Conservation (phyloP, 2,888 invertebrate species). For the Neoaliturus tenellus region DNA sequence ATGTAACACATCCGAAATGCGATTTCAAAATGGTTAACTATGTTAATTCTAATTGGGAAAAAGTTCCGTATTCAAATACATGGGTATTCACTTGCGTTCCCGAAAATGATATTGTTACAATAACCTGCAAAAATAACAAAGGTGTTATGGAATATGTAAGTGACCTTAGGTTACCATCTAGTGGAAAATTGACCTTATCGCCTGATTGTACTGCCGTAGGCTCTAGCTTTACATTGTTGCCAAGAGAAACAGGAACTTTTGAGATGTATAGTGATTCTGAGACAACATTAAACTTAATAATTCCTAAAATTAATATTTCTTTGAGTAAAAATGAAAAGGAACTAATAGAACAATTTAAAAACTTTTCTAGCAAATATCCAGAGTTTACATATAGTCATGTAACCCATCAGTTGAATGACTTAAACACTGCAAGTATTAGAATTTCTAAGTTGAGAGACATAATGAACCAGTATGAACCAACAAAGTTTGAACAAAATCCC, state of each 20-base stretch:
- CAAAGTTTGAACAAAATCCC: neutral
- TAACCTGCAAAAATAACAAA: constrained; percentile 27
- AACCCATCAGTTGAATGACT: neutral
- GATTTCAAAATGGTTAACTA: neutral
- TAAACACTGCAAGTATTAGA: constrained; percentile 14
- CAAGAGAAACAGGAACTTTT: neutral
- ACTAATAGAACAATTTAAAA: neutral
- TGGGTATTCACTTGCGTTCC: neutral
- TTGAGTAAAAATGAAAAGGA: neutral
- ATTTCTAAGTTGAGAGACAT: neutral
- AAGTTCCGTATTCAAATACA: neutral
- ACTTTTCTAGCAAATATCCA: neutral
- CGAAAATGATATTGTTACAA: neutral
- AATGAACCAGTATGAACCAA: neutral
- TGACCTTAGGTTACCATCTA: neutral
- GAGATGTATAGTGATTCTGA: neutral
- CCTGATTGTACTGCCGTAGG: constrained; percentile 11
- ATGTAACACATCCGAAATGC: neutral
- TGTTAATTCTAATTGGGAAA: neutral
- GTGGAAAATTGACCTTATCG: neutral
- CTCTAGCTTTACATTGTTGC: constrained; percentile 14
- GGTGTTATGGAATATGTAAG: neutral
- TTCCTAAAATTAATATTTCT: neutral
- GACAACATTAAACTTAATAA: neutral
- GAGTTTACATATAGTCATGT: neutral